Evolutionary conservation across 2,113 vertebrate genomes (phyloP).

Genomic region (Atrichornis clamosus): DNA sequence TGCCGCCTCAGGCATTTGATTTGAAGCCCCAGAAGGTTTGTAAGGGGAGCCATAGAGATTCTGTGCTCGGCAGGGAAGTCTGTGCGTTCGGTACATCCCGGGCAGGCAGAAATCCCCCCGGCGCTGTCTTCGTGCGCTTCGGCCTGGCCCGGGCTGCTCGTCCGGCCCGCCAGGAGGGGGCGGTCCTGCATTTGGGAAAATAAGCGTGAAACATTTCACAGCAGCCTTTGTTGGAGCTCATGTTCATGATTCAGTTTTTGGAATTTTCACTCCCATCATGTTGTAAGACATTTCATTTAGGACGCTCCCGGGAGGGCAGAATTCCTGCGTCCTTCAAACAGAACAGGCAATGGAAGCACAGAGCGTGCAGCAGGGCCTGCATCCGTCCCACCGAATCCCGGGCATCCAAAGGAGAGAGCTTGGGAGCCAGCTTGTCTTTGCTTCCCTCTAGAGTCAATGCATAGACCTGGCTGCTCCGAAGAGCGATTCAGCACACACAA

Average conservation of each 20-base stretch:
- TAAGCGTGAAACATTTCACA: rapidly evolving
- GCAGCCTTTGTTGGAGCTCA: neutral
- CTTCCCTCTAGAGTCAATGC: constrained; percentile 21
- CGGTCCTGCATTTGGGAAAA: neutral
- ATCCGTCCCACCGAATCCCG: rapidly evolving
- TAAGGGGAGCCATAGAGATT: neutral
- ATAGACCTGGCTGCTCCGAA: neutral
- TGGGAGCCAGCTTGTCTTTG: neutral
- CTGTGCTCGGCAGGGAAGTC: no score
- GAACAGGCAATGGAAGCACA: neutral
- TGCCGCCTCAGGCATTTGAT: neutral
- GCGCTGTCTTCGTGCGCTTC: neutral
- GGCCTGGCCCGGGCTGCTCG: neutral
- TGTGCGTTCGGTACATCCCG: rapidly evolving
- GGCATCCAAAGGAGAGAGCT: neutral
- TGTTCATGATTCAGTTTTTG: neutral
- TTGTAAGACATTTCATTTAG: neutral
- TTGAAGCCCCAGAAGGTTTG: neutral
- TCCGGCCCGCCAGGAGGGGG: neutral
- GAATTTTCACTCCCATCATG: neutral
- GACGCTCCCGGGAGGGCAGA: neutral
- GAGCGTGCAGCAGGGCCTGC: neutral
- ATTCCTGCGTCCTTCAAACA: neutral
- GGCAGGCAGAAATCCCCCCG: neutral
- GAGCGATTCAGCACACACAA: neutral